phyloP scores from a whole-genome alignment of 2,888 invertebrate species.

The Ptychoptera albimana region DNA sequence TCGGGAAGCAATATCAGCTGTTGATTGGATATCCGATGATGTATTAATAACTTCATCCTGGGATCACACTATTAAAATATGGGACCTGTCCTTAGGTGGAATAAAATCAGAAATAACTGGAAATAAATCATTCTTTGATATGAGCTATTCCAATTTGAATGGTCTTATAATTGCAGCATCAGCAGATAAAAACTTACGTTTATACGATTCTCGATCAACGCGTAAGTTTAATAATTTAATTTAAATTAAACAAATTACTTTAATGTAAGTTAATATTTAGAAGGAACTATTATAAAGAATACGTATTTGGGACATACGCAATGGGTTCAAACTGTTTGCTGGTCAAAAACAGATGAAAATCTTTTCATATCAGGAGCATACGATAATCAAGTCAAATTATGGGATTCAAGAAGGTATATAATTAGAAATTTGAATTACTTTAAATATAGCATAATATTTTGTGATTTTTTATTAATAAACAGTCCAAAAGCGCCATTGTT shows the following conservation, averaged over 20 bases:
- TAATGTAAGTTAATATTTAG: constrained; percentile 32
- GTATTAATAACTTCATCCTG: constrained; percentile 77
- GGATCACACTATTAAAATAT: constrained; percentile 89
- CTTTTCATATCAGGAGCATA: constrained; percentile 87
- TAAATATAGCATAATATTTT: constrained; percentile 5
- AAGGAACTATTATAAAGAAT: constrained; percentile 72
- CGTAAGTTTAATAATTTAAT: constrained; percentile 33
- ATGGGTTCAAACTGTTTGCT: constrained; percentile 83
- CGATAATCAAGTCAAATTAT: constrained; percentile 80
- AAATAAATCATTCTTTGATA: constrained; percentile 79
- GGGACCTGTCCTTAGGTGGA: constrained; percentile 80
- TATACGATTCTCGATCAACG: constrained; percentile 83
- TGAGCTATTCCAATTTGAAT: constrained; percentile 66
- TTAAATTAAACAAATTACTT: background rate
- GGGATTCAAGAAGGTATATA: constrained; percentile 79
- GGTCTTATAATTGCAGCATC: constrained; percentile 68
- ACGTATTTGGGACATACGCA: constrained; percentile 72
- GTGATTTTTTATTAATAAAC: constrained; percentile 18
- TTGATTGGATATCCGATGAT: constrained; percentile 66
- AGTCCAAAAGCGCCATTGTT: constrained; percentile 84
- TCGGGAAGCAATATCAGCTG: constrained; percentile 72
- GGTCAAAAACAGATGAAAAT: constrained; percentile 70
- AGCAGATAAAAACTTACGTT: constrained; percentile 75
- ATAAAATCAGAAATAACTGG: constrained; percentile 71
- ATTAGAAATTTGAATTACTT: background rate